Percentiles rank a stretch among this genome's conserved stretches.
Conservation (phyloP, 2,113 vertebrate genomes). For the Dipodomys spectabilis region DNA sequence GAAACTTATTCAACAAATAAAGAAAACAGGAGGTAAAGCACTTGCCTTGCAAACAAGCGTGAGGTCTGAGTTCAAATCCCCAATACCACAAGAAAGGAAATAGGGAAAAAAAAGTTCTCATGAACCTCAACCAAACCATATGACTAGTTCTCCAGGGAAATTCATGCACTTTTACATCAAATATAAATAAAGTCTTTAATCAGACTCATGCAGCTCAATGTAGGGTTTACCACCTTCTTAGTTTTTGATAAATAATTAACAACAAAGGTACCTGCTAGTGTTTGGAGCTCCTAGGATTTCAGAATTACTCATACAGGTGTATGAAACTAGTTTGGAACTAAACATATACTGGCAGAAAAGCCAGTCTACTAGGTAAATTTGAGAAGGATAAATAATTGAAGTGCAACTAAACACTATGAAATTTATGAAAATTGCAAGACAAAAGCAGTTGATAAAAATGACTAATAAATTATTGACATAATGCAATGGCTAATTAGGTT, state of each 20-base stretch:
- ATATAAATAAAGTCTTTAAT: constrained; percentile 7
- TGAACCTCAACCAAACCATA: background rate
- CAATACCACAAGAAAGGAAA: too few relatives aligned
- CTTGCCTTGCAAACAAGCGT: too few relatives aligned
- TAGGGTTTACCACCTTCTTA: constrained; percentile 9
- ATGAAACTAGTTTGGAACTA: background rate
- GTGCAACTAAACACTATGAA: background rate
- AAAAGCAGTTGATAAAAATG: background rate
- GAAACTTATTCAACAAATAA: too few relatives aligned
- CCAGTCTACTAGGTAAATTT: background rate
- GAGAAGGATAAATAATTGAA: constrained; percentile 7
- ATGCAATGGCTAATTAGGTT: background rate
- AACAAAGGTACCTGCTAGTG: background rate
- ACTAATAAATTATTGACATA: background rate
- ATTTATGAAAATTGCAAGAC: constrained; percentile 30
- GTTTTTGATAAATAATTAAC: background rate
- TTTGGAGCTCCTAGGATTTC: constrained; percentile 12
- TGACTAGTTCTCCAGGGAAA: constrained; percentile 19
- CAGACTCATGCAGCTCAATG: background rate
- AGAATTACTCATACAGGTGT: background rate
- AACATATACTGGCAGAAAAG: background rate
- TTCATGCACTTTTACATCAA: background rate
- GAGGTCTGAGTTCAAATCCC: too few relatives aligned
- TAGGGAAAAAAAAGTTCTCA: too few relatives aligned
- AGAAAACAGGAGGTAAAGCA: too few relatives aligned